phyloP scores from a whole-genome alignment of 2,888 invertebrate genomes.

The Colostygia pectinataria region DNA sequence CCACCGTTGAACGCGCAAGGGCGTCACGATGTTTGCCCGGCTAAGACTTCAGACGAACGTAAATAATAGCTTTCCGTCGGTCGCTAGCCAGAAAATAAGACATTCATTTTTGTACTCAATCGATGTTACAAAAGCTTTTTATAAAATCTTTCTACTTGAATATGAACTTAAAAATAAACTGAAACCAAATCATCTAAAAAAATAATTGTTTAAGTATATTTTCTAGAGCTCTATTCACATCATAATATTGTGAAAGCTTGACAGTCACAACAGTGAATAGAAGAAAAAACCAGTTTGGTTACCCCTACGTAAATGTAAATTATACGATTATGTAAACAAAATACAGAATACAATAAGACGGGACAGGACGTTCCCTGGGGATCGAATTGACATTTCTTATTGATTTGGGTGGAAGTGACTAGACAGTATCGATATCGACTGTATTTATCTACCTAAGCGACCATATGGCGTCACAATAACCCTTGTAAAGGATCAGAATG shows the following conservation, averaged over 20 bases:
- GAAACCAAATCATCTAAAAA: not conserved
- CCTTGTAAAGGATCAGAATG: conserved; percentile 63
- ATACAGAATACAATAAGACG: conserved; percentile 43
- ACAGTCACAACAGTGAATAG: conserved; percentile 11
- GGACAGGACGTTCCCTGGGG: conserved; percentile 42
- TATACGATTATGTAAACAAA: conserved; percentile 52
- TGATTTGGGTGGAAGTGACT: conserved; percentile 54
- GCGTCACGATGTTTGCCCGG: conserved; percentile 66
- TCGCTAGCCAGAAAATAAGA: conserved; percentile 34
- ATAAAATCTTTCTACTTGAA: no score
- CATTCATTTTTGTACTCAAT: conserved; percentile 9
- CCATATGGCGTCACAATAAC: conserved; percentile 44
- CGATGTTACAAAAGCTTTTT: not conserved
- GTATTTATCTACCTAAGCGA: conserved; percentile 40
- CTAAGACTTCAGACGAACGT: conserved; percentile 49
- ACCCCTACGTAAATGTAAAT: conserved; percentile 33
- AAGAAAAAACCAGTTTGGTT: conserved; percentile 38
- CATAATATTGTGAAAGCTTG: conserved; percentile 20
- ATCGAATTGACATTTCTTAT: conserved; percentile 57
- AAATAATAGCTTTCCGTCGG: conserved; percentile 48
- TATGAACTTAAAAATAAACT: no score
- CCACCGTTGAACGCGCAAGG: conserved; percentile 68
- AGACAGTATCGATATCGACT: conserved; percentile 54
- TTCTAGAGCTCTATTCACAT: not conserved
- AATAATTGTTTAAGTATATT: not conserved